Conservation (phyloP, 2,113 vertebrate species). For the Narcine bancroftii region DNA sequence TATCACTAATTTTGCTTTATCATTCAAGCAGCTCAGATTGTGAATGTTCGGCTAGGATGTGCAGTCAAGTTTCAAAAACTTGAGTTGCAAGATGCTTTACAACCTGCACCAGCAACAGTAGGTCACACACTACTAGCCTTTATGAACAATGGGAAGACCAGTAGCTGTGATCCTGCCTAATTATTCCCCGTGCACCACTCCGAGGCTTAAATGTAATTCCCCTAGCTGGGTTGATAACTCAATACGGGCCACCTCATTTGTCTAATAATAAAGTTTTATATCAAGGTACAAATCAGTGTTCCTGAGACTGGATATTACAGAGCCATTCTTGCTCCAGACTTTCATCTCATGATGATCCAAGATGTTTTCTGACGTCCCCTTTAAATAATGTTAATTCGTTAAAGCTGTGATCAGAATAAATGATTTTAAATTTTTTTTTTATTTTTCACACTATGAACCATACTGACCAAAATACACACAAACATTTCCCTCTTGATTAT, state of each 20-base stretch:
- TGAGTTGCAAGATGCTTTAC: not conserved
- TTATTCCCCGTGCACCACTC: not conserved
- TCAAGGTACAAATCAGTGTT: not conserved
- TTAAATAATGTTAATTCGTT: not conserved
- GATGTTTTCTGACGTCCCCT: not conserved
- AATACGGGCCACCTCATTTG: not conserved
- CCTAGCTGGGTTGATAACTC: too few relatives aligned
- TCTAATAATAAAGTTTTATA: not conserved
- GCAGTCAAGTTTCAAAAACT: not conserved
- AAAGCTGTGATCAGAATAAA: not conserved
- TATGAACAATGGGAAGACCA: not conserved
- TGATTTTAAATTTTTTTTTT: too few relatives aligned
- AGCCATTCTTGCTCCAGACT: not conserved
- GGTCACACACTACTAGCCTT: not conserved
- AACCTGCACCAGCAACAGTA: not conserved
- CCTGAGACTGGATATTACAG: not conserved
- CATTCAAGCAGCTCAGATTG: not conserved
- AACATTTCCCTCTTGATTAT: too few relatives aligned
- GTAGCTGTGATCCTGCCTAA: not conserved
- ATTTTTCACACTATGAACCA: too few relatives aligned
- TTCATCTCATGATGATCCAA: not conserved
- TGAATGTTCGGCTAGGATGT: not conserved
- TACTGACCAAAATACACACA: too few relatives aligned
- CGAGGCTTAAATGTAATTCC: not conserved
- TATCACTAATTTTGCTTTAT: not conserved